Percentiles rank a stretch among this genome's conserved stretches.
These are phyloP conservation scores for Tribolium castaneum DNA, from an alignment of 1,140 invertebrate species.

Conservation along the genomic window DNA sequence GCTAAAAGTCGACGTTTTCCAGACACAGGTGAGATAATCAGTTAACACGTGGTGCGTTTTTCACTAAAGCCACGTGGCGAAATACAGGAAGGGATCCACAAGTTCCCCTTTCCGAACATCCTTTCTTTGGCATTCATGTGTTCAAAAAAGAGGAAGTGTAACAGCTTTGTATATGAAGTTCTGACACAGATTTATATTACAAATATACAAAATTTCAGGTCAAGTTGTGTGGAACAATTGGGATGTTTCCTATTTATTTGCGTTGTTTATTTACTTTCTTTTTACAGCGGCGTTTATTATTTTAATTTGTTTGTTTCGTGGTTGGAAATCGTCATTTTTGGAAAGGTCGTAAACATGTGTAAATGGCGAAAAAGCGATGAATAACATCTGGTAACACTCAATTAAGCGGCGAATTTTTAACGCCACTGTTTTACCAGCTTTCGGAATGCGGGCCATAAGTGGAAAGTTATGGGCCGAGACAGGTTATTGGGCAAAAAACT, in stretches of 20 bases:
- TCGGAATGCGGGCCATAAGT: not conserved
- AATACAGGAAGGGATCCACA: slow-evolving; percentile 27
- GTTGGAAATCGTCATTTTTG: not conserved
- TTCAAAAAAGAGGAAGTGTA: slow-evolving; percentile 42
- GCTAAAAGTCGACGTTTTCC: slow-evolving; percentile 9
- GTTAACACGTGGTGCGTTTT: slow-evolving; percentile 22
- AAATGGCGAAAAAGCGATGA: slow-evolving; percentile 10
- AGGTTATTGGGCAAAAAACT: not conserved
- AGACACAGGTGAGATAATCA: slow-evolving; percentile 1
- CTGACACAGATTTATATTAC: slow-evolving; percentile 41
- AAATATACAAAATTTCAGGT: slow-evolving; percentile 44
- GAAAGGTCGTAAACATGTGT: not conserved
- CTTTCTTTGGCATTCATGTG: slow-evolving; percentile 17
- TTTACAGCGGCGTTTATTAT: not conserved
- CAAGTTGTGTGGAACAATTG: slow-evolving; percentile 17
- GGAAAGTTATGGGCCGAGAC: not conserved
- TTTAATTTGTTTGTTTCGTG: not conserved
- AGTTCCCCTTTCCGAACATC: slow-evolving; percentile 31
- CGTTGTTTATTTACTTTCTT: not conserved
- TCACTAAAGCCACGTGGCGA: slow-evolving; percentile 18
- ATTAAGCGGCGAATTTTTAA: slow-evolving; percentile 12
- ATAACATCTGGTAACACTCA: not conserved
- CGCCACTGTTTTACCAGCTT: not conserved
- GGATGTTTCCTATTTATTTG: not conserved
- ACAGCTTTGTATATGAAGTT: slow-evolving; percentile 43